Evolutionary conservation across 2,797 vertebrate species (phyloP).

Genomic region (Fistularia commersonii): DNA sequence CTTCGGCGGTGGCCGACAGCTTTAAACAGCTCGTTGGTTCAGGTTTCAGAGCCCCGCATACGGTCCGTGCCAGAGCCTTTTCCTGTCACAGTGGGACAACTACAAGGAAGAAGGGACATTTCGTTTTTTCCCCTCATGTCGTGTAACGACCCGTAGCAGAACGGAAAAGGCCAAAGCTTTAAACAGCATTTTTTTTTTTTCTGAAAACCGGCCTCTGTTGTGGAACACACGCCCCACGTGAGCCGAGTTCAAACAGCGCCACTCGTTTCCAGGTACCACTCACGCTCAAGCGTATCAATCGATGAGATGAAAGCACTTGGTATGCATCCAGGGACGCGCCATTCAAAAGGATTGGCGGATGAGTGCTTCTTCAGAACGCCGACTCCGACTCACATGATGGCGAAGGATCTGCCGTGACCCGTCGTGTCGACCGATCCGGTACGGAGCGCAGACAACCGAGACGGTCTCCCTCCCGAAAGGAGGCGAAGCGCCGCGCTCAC

Average conservation of each 20-base stretch:
- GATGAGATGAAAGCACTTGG: conserved; percentile 28
- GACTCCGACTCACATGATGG: too few species aligned
- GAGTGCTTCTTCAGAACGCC: too few species aligned
- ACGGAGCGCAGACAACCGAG: too few species aligned
- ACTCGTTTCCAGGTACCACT: conserved; percentile 43
- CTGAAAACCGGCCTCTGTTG: conserved; percentile 10
- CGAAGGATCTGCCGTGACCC: too few species aligned
- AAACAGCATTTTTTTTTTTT: conserved; percentile 37
- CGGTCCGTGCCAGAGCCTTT: conserved; percentile 43
- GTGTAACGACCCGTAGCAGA: conserved; percentile 26
- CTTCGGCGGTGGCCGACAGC: too few species aligned
- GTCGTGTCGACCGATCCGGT: too few species aligned
- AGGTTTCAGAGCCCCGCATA: conserved; percentile 31
- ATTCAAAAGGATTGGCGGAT: conserved; percentile 9
- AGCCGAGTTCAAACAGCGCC: conserved; percentile 31
- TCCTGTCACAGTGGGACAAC: conserved; percentile 32
- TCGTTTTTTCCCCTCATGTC: conserved; percentile 27
- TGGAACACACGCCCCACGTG: conserved; percentile 19
- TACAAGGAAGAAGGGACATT: conserved; percentile 24
- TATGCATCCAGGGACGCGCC: conserved; percentile 32
- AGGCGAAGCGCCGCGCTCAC: too few species aligned
- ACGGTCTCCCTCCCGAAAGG: too few species aligned
- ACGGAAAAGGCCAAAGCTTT: conserved; percentile 26
- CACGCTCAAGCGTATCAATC: conserved; percentile 35
- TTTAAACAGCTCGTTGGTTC: conserved; percentile 56